Conservation (phyloP, 1,140 invertebrate species). For the Cyclina sinensis region DNA sequence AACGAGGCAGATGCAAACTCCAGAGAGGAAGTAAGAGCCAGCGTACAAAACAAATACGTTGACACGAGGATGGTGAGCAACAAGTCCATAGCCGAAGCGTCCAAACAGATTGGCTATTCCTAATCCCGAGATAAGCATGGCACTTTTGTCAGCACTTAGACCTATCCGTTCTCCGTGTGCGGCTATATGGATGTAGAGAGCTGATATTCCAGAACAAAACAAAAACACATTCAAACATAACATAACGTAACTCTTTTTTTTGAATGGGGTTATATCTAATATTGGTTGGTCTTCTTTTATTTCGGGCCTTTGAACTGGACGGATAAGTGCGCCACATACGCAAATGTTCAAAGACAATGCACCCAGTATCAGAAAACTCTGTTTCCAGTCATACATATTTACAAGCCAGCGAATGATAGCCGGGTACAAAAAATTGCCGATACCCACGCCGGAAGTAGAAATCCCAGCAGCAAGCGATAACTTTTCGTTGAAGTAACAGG, state of each 20-base stretch:
- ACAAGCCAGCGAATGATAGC: constrained; percentile 89
- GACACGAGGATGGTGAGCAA: constrained; percentile 58
- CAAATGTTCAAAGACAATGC: constrained; percentile 71
- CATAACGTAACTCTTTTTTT: constrained; percentile 67
- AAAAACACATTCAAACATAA: constrained; percentile 71
- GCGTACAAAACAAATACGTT: constrained; percentile 68
- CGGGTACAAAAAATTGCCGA: constrained; percentile 92
- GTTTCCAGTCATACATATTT: constrained; percentile 90
- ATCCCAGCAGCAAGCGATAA: constrained; percentile 95
- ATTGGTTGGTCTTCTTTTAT: constrained; percentile 53
- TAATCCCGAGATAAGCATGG: constrained; percentile 96
- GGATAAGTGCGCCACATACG: constrained; percentile 68
- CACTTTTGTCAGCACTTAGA: constrained; percentile 78
- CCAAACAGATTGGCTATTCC: constrained; percentile 86
- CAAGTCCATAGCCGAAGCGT: constrained; percentile 60
- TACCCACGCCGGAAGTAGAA: constrained; percentile 95
- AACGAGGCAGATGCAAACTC: constrained; percentile 61
- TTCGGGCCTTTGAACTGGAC: constrained; percentile 47
- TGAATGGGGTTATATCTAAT: constrained; percentile 68
- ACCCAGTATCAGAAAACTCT: constrained; percentile 87
- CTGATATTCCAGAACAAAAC: constrained; percentile 73
- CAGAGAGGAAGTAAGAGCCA: constrained; percentile 53
- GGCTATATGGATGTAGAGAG: constrained; percentile 71
- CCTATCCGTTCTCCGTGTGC: constrained; percentile 63
- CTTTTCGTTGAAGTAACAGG: constrained; percentile 96